A percentile compares a stretch with the other conserved stretches of the same genome.
phyloP scores from a whole-genome alignment of 2,888 invertebrate genomes.

The Cenopis cana region DNA sequence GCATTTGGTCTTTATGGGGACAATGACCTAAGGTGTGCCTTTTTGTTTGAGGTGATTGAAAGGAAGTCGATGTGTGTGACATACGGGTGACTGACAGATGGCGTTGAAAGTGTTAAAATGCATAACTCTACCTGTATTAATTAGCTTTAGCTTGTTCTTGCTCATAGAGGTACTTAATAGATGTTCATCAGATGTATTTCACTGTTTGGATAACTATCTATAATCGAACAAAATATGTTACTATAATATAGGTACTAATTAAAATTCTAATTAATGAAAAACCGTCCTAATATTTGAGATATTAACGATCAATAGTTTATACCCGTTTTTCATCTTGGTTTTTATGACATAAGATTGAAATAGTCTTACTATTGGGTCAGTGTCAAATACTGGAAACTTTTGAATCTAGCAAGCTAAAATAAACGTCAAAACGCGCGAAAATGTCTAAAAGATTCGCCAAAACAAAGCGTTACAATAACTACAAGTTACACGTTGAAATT shows the following conservation, averaged over 20 bases:
- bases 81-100: neutral
- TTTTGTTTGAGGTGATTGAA: neutral
- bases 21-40: neutral
- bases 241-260: too few relatives aligned
- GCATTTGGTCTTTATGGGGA: slow-evolving; percentile 10
- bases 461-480: slow-evolving; percentile 20
- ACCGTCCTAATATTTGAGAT: too few relatives aligned
- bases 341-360: too few relatives aligned
- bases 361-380: too few relatives aligned
- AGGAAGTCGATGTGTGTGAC: neutral
- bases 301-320: too few relatives aligned
- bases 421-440: neutral
- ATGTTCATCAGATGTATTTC: neutral
- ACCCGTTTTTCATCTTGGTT: too few relatives aligned
- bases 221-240: neutral
- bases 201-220: neutral
- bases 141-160: too few relatives aligned
- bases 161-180: neutral
- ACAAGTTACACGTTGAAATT: slow-evolving; percentile 28
- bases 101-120: too few relatives aligned
- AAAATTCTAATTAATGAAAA: neutral
- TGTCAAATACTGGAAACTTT: neutral
- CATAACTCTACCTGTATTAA: neutral
- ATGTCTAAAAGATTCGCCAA: neutral
- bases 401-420: neutral